Base-by-base conservation (phyloP, 1,140 invertebrate genomes). In the Drosophila ironensis region DNA sequence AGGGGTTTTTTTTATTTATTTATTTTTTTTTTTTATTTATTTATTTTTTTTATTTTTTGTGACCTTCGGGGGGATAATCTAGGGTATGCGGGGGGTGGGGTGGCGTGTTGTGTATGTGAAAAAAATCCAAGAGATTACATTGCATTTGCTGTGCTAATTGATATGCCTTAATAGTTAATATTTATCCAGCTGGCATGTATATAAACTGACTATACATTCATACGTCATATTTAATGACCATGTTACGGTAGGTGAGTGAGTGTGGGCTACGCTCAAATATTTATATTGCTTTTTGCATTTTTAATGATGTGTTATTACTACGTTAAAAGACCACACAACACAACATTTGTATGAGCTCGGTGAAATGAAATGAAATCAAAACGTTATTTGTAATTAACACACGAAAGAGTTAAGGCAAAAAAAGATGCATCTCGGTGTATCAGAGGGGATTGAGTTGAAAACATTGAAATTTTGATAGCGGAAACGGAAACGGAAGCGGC, bases 281-380 rank as follows among this genome's bases (percentile, higher is more conserved):
- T 75, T 44, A 82, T 76, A 51, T 41, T 53, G 63, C 44, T 52
- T 37, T n/a, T 56, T 70, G 51, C 38, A 73, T 42, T 56, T 60
- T 78, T 77, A 84, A 84, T 73, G 53, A 73, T 84, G 63, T 84
- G 63, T 61, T 59, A 78, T 72, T 84, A 68, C 61, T 59, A 60
- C 25, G 61, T 53, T 40, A 57, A 78, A 70, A 82, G 73, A n/a
- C 73, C 69, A 82, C 84, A n/a, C 63, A 84, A 73, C 70, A 70
- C 63, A 78, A 47, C 38, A 76, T 45, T 46, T 50, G 57, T 71
- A 56, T 76, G 27, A 77, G 72, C 50, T 35, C n/a, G n/a, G 68
- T 28, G 30, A 63, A n/a, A n/a, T n/a, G n/a, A n/a, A n/a, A 68
- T 68, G 12, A 81, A 81, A 76, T 53, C 67, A 70, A 54, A 81